Base-by-base conservation (phyloP, 2,113 vertebrate genomes). In the Dolichallabes microphthalmus region DNA sequence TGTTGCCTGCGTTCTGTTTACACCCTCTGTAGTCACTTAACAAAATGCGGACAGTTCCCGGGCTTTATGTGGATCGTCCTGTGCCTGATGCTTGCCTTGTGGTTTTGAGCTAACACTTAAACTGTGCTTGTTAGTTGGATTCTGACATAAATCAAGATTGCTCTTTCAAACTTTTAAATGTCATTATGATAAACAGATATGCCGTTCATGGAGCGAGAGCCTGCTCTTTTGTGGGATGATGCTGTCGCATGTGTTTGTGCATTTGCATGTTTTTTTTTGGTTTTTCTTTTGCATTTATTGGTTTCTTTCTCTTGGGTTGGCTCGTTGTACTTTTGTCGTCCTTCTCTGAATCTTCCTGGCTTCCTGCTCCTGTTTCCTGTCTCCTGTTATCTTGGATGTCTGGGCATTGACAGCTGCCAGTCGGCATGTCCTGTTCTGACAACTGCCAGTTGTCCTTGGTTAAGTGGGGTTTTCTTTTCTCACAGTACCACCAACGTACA, bases 401-500 rank as follows among this genome's bases (percentile, higher is more conserved):
- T 50, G 22, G 50, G 7, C n/a, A 2, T 45, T n/a, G 22, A 79
- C n/a, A 14, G 53, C 76, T 79, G 2, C 27, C 76, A 30, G n/a
- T 79, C 32, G 2, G 22, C 22, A 74, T 27, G 20, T 50, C 45
- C 27, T 76, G 61, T 58, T 90, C 82, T 69, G 27, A 69, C 1
- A 25, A 19, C 27, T 76, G 35, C 19, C 39, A 22, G 27, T 64
- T 35, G 27, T 53, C 22, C 35, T 35, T 39, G 2, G 52, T 69
- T 79, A 8, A 69, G 3, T 30, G 0, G 0, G 22, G 53, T 32
- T 79, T 12, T 39, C 20, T 86, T 86, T 17, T 60, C 50, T 75
- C 17, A 15, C 57, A 84, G 76, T 45, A 25, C 68, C 52, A 75
- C 19, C 58, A 84, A n/a, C 13, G 77, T 73, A n/a, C 96, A 98